These are phyloP conservation scores for Aldabrachelys gigantea DNA, from an alignment of 2,113 vertebrate species.

Conservation along the genomic window DNA sequence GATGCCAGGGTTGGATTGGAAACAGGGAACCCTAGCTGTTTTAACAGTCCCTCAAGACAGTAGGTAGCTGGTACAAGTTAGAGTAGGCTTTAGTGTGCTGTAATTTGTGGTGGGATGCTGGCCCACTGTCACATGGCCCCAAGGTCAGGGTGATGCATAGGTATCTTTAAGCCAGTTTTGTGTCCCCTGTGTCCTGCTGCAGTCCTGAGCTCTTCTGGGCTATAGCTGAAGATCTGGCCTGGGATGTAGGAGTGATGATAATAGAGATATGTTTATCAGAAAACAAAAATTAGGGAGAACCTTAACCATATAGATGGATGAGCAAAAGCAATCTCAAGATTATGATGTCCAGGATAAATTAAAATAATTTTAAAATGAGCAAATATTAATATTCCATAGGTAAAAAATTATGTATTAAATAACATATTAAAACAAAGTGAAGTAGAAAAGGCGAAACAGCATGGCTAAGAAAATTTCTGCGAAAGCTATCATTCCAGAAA, in stretches of 20 bases:
- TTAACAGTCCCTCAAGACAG: rapidly evolving
- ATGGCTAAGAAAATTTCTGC: neutral
- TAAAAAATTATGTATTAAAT: neutral
- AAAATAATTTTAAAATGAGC: neutral
- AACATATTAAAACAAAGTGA: neutral
- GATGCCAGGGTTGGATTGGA: neutral
- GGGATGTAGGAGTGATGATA: rapidly evolving
- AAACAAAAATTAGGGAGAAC: neutral
- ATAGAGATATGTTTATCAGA: neutral
- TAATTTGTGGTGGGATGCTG: rapidly evolving
- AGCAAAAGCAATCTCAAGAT: neutral
- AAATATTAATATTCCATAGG: neutral
- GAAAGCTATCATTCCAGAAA: neutral
- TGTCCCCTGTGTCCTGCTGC: rapidly evolving
- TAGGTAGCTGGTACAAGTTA: neutral
- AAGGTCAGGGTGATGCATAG: rapidly evolving
- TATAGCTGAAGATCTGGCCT: neutral
- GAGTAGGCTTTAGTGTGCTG: neutral
- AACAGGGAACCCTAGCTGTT: neutral
- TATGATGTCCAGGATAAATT: neutral
- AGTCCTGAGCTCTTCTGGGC: neutral
- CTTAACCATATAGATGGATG: neutral
- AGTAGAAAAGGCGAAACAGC: neutral
- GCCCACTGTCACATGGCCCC: rapidly evolving
- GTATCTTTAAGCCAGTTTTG: rapidly evolving